phyloP scores from a whole-genome alignment of 2,797 vertebrate genomes.

The Podarcis siculus region DNA sequence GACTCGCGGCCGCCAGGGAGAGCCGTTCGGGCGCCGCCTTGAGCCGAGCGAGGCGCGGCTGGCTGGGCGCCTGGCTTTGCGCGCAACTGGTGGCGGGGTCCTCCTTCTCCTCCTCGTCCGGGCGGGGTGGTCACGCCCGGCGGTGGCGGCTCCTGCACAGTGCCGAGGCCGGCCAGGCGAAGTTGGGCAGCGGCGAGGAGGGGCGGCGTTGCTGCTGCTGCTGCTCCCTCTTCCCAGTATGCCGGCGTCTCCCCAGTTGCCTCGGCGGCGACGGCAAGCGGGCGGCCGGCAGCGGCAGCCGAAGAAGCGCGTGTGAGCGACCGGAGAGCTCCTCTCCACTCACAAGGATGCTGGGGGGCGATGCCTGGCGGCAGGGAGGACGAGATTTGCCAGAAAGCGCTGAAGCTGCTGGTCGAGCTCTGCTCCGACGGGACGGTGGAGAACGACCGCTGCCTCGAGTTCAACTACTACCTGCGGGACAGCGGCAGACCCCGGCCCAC shows the following conservation, averaged over 20 bases:
- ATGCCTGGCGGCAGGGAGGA: constrained; percentile 98
- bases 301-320: constrained; percentile 67
- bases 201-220: constrained; percentile 11
- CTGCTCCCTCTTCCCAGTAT: neutral
- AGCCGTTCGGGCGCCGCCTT: constrained; percentile 27
- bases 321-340: constrained; percentile 83
- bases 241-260: constrained; percentile 45
- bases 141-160: neutral
- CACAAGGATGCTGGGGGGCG: constrained; percentile 97
- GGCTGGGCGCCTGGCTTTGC: constrained; percentile 25
- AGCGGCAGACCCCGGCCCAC: constrained; percentile 90
- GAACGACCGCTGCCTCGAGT: constrained; percentile 95
- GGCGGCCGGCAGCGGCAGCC: constrained; percentile 74
- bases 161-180: constrained; percentile 4
- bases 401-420: constrained; percentile 95
- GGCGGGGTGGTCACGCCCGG: neutral
- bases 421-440: constrained; percentile 95
- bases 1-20: constrained; percentile 55
- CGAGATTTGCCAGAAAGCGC: constrained; percentile 98
- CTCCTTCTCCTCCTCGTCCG: constrained; percentile 12
- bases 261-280: constrained; percentile 65
- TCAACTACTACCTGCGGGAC: constrained; percentile 96
- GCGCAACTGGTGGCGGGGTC: constrained; percentile 68
- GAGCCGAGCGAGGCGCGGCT: constrained; percentile 31
- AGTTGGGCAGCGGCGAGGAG: constrained; percentile 12